Base-by-base conservation (phyloP, 2,797 vertebrate species). In the Enteromius mattozi region DNA sequence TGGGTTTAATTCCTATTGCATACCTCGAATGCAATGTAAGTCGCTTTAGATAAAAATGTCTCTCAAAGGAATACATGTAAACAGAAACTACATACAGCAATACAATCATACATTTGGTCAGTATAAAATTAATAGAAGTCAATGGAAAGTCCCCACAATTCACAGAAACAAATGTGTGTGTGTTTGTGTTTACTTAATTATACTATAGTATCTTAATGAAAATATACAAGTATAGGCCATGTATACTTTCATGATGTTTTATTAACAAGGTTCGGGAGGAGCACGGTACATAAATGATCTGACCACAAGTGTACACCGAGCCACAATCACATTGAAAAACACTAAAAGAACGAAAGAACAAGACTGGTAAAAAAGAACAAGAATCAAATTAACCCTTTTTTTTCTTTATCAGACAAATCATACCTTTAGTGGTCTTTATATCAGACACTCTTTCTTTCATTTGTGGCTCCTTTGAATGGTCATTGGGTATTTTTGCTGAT, bases 361-460 rank as follows among this genome's bases (percentile, higher is more conserved):
- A 7, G 0, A 33, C 19, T 79, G 59, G 27, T 42, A 27, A 17
- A 24, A 42, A 17, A 45, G 6, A 69, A 40, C 5, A 42, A 42
- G 3, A 47, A 16, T 63, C 5, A 30, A 47, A 45, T 17, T 1
- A 71, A 7, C 35, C 5, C 3, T 0, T 19, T n/a, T n/a, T 65
- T 51, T 35, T 14, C 1, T 47, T 27, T 13, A 56, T 82, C 21
- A 75, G 63, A 45, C 45, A 54, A 63, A 7, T 65, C 88, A 86
- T 92, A 96, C 95, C 95, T 88, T 88, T 88, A 49, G 74, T 89
- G 68, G 86, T 84, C 14, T 89, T 76, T 82, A 88, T 87, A 61
- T 79, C 35, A 6, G 88, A 54, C 61, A 88, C 59, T 27, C 65
- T 78, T 77, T 56, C 80, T 61, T 19, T 81, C 21, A 49, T 51